These are phyloP conservation scores for Gonatopus flavifemur DNA, from an alignment of 1,140 invertebrate genomes.

Conservation along the genomic window DNA sequence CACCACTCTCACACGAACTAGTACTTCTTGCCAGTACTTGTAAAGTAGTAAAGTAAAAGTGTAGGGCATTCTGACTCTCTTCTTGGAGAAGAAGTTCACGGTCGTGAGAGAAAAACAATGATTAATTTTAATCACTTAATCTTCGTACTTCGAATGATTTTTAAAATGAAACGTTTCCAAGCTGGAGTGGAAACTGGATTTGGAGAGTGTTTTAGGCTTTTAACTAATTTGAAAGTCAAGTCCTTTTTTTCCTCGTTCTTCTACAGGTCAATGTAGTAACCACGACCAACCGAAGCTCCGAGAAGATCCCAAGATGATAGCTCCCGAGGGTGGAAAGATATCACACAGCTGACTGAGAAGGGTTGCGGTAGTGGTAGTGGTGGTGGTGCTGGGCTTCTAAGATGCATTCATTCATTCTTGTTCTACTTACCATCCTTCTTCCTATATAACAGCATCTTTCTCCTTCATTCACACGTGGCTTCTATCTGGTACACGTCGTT, in stretches of 20 bases:
- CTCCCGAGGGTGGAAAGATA: constrained; percentile 12
- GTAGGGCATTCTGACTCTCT: no score
- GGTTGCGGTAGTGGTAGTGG: no score
- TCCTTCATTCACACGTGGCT: constrained; percentile 38
- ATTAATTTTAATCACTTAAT: no score
- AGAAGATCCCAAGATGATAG: constrained; percentile 13
- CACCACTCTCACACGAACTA: constrained; percentile 37
- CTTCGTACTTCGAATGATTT: no score
- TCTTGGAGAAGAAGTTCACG: no score
- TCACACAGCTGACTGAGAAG: constrained; percentile 47
- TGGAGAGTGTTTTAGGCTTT: no score
- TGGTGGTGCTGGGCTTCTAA: constrained; percentile 28
- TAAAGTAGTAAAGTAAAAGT: no score
- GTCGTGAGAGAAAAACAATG: no score
- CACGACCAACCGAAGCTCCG: no score
- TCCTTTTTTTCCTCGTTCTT: constrained; percentile 4
- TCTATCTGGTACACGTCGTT: constrained; percentile 28
- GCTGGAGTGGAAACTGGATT: no score
- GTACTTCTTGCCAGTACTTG: constrained; percentile 26
- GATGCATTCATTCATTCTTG: constrained; percentile 36
- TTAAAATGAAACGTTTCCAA: no score
- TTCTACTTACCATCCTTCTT: constrained; percentile 18
- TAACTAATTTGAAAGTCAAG: constrained; percentile 42
- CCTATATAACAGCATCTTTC: not conserved
- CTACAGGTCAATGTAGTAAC: no score